Percentiles rank a stretch among this genome's conserved stretches.
Evolutionary conservation across 2,113 vertebrate species (phyloP).

Genomic region (Phaetusa simplex): DNA sequence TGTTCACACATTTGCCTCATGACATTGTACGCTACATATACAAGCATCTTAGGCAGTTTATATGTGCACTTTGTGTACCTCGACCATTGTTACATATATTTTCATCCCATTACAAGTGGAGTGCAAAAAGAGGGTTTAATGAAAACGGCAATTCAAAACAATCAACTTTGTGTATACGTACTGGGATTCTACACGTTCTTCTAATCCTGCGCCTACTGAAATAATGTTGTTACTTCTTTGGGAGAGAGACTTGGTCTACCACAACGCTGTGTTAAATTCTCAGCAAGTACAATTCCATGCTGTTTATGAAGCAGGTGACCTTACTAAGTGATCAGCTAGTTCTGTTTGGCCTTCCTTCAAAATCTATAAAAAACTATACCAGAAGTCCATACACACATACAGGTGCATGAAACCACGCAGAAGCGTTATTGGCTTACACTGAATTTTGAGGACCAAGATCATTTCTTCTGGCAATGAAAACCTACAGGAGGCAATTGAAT

Average conservation of each 20-base stretch:
- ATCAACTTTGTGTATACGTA: not conserved
- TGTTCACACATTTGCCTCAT: not conserved
- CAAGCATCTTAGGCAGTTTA: not conserved
- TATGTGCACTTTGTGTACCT: not conserved
- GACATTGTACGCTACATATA: not conserved
- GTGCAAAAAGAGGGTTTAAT: not conserved
- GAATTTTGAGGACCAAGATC: not conserved
- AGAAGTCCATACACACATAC: not conserved
- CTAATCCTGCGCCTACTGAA: not conserved
- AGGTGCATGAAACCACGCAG: not conserved
- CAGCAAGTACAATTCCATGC: not conserved
- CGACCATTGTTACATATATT: not conserved
- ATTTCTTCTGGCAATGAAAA: not conserved
- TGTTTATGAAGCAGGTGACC: not conserved
- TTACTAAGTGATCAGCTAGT: not conserved
- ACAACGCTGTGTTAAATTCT: not conserved
- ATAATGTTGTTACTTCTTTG: not conserved
- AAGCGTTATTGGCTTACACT: not conserved
- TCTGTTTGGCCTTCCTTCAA: not conserved
- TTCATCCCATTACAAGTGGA: not conserved
- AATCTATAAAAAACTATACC: not conserved
- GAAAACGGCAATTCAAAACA: not conserved
- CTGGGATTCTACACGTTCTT: not conserved
- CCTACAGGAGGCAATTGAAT: not conserved
- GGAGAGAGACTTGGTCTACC: not conserved